These are phyloP conservation scores for Sarcoramphus papa DNA, from an alignment of 2,797 vertebrate species.

Conservation along the genomic window DNA sequence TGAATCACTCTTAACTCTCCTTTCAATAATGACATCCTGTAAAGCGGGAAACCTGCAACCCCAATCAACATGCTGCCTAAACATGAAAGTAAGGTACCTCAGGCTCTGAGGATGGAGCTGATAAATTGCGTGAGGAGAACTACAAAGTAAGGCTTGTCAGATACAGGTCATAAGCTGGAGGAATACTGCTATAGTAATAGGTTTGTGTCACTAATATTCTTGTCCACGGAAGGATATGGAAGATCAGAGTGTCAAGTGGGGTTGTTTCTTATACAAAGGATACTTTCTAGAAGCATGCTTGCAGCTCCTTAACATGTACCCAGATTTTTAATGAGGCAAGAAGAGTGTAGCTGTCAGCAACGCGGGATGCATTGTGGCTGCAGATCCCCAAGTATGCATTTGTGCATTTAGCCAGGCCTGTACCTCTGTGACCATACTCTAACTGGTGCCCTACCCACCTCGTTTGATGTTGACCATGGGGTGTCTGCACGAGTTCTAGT, in stretches of 20 bases:
- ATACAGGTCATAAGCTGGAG: background rate
- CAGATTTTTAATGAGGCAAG: background rate
- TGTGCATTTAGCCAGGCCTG: background rate
- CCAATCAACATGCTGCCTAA: background rate
- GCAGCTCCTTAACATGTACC: background rate
- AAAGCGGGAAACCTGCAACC: background rate
- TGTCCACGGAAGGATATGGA: background rate
- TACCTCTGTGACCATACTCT: background rate
- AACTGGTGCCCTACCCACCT: background rate
- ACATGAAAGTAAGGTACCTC: background rate
- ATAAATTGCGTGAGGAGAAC: background rate
- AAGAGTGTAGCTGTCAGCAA: background rate
- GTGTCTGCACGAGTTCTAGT: background rate
- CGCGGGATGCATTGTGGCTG: accelerated
- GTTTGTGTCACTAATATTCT: background rate
- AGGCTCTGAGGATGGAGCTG: background rate
- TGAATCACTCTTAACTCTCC: background rate
- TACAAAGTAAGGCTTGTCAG: background rate
- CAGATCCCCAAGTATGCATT: background rate
- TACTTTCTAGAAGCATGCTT: background rate
- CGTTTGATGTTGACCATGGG: accelerated
- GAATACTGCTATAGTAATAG: background rate
- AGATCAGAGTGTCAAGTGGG: background rate
- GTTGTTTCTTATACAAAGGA: background rate
- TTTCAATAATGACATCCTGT: background rate